Conservation (phyloP, 2,113 vertebrate genomes). For the Mustelus asterias region DNA sequence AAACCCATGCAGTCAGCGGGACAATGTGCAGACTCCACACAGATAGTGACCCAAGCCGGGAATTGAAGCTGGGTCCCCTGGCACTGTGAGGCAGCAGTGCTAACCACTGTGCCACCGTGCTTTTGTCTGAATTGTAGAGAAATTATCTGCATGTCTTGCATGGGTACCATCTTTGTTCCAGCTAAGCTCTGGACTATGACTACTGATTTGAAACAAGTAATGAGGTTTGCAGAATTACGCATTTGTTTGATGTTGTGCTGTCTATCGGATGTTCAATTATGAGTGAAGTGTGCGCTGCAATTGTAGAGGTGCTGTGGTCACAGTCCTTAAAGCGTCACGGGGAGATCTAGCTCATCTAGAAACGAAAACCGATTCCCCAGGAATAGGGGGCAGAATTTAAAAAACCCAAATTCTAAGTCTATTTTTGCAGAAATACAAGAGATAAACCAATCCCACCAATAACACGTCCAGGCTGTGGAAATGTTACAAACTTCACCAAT, state of each 20-base stretch:
- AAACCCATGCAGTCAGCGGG: too few species aligned
- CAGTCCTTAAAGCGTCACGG: background rate
- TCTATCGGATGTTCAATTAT: background rate
- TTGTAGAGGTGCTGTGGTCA: background rate
- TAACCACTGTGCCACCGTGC: too few species aligned
- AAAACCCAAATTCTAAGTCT: background rate
- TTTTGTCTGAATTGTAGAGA: background rate
- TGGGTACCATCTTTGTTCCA: background rate
- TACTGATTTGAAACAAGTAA: background rate
- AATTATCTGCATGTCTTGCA: background rate
- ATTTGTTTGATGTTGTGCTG: background rate
- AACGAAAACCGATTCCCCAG: background rate
- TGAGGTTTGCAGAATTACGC: background rate
- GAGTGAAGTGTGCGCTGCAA: background rate
- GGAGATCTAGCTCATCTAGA: background rate
- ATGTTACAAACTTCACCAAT: background rate
- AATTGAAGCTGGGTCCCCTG: too few species aligned
- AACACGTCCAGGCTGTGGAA: background rate
- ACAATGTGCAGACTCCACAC: too few species aligned
- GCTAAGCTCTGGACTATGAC: background rate
- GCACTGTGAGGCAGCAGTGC: too few species aligned
- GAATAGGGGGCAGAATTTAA: background rate
- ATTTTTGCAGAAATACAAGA: background rate
- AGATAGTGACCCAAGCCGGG: too few species aligned
- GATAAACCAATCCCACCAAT: background rate